Conservation (phyloP, 2,797 vertebrate species). For the Aythya fuligula region DNA sequence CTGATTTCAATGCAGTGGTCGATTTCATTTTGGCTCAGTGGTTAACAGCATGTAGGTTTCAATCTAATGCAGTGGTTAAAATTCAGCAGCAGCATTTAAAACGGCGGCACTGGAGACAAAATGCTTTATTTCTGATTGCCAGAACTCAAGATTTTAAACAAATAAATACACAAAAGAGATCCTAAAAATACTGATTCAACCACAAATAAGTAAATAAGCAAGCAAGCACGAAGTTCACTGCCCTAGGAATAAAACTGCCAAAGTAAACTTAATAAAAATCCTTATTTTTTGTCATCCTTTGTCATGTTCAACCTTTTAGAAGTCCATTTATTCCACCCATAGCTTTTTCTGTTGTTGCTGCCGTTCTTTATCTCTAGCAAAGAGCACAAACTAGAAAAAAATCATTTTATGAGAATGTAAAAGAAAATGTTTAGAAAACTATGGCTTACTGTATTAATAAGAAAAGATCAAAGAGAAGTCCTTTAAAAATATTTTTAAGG, state of each 20-base stretch:
- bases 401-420: background rate
- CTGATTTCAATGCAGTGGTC: conserved; percentile 83
- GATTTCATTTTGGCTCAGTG: conserved; percentile 83
- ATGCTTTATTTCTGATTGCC: conserved; percentile 68
- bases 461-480: background rate
- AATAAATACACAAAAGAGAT: conserved; percentile 70
- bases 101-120: conserved; percentile 70
- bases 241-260: conserved; percentile 38
- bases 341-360: background rate
- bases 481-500: background rate
- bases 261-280: conserved; percentile 65
- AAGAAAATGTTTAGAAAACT: background rate
- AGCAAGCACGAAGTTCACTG: conserved; percentile 49
- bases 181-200: conserved; percentile 54
- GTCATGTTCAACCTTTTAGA: conserved; percentile 32
- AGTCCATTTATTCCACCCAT: conserved; percentile 29
- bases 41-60: conserved; percentile 83
- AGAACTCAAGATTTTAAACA: conserved; percentile 73
- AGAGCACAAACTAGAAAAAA: background rate
- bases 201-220: conserved; percentile 65
- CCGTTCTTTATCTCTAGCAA: background rate
- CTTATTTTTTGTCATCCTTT: conserved; percentile 23
- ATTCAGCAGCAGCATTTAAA: conserved; percentile 80
- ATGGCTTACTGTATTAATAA: background rate
- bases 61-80: conserved; percentile 83